These are phyloP conservation scores for Sebastes itinus DNA, from an alignment of 2,797 vertebrate species.

Conservation along the genomic window DNA sequence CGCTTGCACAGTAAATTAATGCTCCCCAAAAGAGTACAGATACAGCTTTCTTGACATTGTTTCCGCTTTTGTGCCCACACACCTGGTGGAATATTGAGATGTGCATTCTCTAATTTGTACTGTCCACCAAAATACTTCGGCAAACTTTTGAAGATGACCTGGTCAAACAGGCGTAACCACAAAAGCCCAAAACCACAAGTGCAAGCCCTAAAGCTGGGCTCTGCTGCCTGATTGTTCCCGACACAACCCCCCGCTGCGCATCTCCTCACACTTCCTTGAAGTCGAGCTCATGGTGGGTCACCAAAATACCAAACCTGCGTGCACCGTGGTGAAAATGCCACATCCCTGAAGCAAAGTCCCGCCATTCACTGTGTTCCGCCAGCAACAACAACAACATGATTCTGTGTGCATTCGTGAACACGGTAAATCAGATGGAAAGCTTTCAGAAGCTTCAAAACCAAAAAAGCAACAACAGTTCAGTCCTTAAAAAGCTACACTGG, in stretches of 20 bases:
- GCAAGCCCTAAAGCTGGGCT: not conserved
- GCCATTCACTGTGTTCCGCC: not conserved
- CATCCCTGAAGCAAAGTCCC: constrained; percentile 14
- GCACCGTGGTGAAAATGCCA: constrained; percentile 28
- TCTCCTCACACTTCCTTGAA: constrained; percentile 29
- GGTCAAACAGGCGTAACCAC: constrained; percentile 10
- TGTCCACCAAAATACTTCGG: not conserved
- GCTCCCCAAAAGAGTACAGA: not conserved
- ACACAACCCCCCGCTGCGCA: constrained; percentile 8
- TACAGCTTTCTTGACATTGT: not conserved
- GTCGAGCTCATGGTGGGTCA: constrained; percentile 28
- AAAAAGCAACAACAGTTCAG: not conserved
- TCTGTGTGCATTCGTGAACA: not conserved
- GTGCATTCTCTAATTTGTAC: not conserved
- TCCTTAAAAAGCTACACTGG: not conserved
- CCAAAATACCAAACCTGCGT: constrained; percentile 46
- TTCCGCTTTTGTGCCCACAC: not conserved
- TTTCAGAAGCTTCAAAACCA: not conserved
- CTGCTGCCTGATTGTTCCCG: constrained; percentile 30
- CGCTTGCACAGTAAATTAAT: not conserved
- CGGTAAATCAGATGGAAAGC: not conserved
- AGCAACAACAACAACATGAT: not conserved
- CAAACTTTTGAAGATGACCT: not conserved
- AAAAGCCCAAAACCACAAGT: not conserved
- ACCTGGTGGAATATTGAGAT: not conserved